Conservation (phyloP, 2,113 vertebrate genomes). For the Notothenia coriiceps region DNA sequence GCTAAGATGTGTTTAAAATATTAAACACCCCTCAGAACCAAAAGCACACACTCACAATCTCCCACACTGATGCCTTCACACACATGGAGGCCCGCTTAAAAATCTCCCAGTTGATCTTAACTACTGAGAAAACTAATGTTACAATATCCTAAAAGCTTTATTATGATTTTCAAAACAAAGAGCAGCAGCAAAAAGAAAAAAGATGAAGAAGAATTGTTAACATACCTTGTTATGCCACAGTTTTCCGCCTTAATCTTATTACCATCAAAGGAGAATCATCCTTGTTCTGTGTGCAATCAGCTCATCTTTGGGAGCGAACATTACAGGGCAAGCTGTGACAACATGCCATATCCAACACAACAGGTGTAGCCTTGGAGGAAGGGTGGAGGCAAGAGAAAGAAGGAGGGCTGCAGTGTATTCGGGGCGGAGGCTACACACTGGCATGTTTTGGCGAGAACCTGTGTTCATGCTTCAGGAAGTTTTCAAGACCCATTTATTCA, state of each 20-base stretch:
- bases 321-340: slow-evolving; percentile 43
- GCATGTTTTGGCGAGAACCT: too few species aligned
- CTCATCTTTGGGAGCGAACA: slow-evolving; percentile 4
- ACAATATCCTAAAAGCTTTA: neutral
- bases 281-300: neutral
- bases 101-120: neutral
- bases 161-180: neutral
- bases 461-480: slow-evolving; percentile 17
- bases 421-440: slow-evolving; percentile 23
- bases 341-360: slow-evolving; percentile 39
- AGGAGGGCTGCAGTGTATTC: slow-evolving; percentile 35
- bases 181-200: neutral
- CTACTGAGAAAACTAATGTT: neutral
- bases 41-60: slow-evolving; percentile 13
- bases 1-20: slow-evolving; percentile 30
- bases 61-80: slow-evolving; percentile 11
- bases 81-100: slow-evolving; percentile 27
- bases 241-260: slow-evolving; percentile 1
- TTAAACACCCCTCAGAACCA: neutral
- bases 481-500: slow-evolving; percentile 15
- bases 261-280: neutral
- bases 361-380: slow-evolving; percentile 71
- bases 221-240: slow-evolving; percentile 49
- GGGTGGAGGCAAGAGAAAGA: slow-evolving; percentile 47
- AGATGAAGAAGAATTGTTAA: neutral